Evolutionary conservation across 2,888 invertebrate genomes (phyloP), one percentile per base, ranked within the genome.

Genomic region (Drosophila quasianomalipes): DNA sequence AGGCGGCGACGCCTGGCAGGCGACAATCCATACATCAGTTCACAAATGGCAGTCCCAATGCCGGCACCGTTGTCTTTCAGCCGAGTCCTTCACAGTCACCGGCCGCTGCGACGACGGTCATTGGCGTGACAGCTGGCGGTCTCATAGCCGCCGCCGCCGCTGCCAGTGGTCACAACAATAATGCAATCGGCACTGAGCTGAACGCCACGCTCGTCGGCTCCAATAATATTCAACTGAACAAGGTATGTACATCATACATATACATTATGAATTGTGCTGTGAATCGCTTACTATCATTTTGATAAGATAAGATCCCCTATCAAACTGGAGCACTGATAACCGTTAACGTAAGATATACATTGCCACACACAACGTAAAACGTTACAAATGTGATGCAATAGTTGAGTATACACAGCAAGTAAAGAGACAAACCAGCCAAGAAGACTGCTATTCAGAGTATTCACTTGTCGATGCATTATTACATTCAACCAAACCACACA

Each of bases 51-150:
- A 94, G 94, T 85, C 93, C 94, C 67, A 94, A 93, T 85, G 93
- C 94, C 74, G 93, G 94, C 55, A 93, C 93, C 72, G 93, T 93
- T 82, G 93, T 93, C 65, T 94, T 93, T 81, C 93, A 93, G 73
- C 94, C 94, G 79, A 94, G 94, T 88, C 94, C 94, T 69, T 93
- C 94, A 64, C 94, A 94, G 85, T 94, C 94, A 75, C 94, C 94
- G 76, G 93, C 93, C 73, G 92, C 93, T 76, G 92, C 93, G 62
- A 92, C 93, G 64, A 93, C 93, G 74, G 92, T 93, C 82, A 92
- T 93, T 83, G 93, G 93, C 89, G 92, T 93, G 81, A 92, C 92
- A 82, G 84, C 92, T 81, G 91, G 91, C 69, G 92, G 92, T 62
- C 84, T 91, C 33, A 89, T 91, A 79, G 82, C 90, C 76, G 70